Evolutionary conservation across 2,888 invertebrate species (phyloP), one percentile per base, ranked within the genome.

Genomic region (Epiblema foenella): DNA sequence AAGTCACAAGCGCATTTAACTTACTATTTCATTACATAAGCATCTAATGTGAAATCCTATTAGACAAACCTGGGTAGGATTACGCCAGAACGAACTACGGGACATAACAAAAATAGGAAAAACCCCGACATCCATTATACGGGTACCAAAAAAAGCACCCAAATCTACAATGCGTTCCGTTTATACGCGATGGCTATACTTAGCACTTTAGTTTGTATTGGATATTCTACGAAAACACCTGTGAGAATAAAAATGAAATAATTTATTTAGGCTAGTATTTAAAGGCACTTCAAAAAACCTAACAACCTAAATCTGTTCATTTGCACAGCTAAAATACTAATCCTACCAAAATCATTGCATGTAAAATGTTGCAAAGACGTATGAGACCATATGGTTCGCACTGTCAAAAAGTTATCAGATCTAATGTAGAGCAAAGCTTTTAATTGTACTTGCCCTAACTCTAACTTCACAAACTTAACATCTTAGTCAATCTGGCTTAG

Each of bases 41-140:
- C 46, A 46, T 46, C 8, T 46, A 8, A n/a, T n/a, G 7, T 8
- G 8, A 9, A n/a, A 20, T 20, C n/a, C 2, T n/a, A 7, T n/a
- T n/a, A 11, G 37, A 39, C 10, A 39, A 39, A 39, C 11, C n/a
- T 11, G n/a, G 29, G 29, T 65, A 10, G 7, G 3, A 56, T 24
- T 39, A 29, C 24, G 12, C 29, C 20, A 7, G 10, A 29, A 65
- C 37, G 42, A 24, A 42, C 10, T 39, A 39, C 24, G 18, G 11
- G 17, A 17, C 29, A 56, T 12, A 5, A 37, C 33, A 24, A 65
- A 65, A 56, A 42, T 24, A 39, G 52, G 52, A 54, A 68, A 54
- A 18, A 54, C 20, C 20, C 54, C 39, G 11, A 68, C 60, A 68
- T 60, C 60, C 68, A 68, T 68, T 68, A 60, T 33, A 54, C 54